Evolutionary conservation across 2,888 invertebrate genomes (phyloP).

Genomic region (Drosophila recens): DNA sequence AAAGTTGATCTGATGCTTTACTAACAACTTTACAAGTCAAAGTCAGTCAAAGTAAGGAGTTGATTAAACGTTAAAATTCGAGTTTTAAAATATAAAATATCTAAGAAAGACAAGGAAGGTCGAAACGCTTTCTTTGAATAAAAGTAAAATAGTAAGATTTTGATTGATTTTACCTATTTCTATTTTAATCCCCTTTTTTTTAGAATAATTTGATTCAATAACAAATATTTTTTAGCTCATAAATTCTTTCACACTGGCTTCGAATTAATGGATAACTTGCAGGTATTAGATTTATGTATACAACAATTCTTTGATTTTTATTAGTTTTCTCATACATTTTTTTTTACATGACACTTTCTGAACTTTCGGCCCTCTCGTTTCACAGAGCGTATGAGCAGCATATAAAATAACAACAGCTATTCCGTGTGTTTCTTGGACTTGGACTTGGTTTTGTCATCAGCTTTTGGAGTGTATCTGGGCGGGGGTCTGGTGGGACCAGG

Average conservation of each 20-base stretch:
- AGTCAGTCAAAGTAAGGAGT: too few species aligned
- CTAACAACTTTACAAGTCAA: too few species aligned
- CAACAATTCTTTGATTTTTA: neutral
- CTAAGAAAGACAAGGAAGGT: too few species aligned
- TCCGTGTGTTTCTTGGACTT: neutral
- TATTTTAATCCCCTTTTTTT: too few species aligned
- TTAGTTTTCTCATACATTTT: neutral
- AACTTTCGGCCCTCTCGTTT: too few species aligned
- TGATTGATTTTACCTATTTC: too few species aligned
- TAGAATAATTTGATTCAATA: too few species aligned
- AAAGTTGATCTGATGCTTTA: too few species aligned
- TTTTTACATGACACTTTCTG: neutral
- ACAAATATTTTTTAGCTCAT: neutral
- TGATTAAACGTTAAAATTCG: too few species aligned
- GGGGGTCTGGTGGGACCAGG: conserved; percentile 1
- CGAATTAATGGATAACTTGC: neutral
- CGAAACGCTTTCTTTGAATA: too few species aligned
- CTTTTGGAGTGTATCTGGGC: conserved; percentile 5
- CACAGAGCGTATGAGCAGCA: neutral
- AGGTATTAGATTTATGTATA: neutral
- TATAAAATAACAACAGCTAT: neutral
- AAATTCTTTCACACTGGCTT: neutral
- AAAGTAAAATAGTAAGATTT: too few species aligned
- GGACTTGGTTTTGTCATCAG: neutral
- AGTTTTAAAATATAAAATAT: too few species aligned